These are phyloP conservation scores for Lepus europaeus DNA, from an alignment of 2,113 vertebrate genomes.

Conservation along the genomic window DNA sequence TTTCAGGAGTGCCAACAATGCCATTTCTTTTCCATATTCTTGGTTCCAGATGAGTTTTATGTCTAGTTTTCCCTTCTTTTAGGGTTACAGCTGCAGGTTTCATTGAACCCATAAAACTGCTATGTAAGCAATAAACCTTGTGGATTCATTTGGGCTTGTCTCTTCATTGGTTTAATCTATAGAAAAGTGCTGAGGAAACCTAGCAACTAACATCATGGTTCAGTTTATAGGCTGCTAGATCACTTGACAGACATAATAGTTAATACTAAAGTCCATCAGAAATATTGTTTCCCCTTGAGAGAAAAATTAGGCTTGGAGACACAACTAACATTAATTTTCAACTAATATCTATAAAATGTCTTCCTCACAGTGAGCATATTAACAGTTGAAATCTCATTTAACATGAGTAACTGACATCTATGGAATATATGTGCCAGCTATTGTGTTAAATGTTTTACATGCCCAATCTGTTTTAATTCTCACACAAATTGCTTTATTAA, in stretches of 20 bases:
- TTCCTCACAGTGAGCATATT: background rate
- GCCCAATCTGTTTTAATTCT: background rate
- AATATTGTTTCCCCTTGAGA: background rate
- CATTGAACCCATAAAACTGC: background rate
- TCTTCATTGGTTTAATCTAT: background rate
- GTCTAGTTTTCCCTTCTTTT: background rate
- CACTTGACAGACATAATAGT: background rate
- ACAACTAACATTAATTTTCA: constrained; percentile 4
- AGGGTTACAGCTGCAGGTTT: background rate
- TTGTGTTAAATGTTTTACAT: background rate
- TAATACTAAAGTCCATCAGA: background rate
- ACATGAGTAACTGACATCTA: background rate
- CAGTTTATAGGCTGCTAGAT: background rate
- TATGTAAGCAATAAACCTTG: background rate
- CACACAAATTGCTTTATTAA: background rate
- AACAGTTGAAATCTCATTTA: constrained; percentile 7
- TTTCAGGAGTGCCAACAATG: background rate
- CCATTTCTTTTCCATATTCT: background rate
- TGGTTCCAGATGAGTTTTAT: background rate
- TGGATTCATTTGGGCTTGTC: background rate
- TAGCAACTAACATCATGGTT: background rate
- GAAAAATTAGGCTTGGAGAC: background rate
- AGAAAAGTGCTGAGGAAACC: background rate
- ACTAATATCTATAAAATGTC: background rate
- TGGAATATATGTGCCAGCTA: background rate